These are phyloP conservation scores for Nyctibius grandis DNA, from an alignment of 2,797 vertebrate species.

Conservation along the genomic window DNA sequence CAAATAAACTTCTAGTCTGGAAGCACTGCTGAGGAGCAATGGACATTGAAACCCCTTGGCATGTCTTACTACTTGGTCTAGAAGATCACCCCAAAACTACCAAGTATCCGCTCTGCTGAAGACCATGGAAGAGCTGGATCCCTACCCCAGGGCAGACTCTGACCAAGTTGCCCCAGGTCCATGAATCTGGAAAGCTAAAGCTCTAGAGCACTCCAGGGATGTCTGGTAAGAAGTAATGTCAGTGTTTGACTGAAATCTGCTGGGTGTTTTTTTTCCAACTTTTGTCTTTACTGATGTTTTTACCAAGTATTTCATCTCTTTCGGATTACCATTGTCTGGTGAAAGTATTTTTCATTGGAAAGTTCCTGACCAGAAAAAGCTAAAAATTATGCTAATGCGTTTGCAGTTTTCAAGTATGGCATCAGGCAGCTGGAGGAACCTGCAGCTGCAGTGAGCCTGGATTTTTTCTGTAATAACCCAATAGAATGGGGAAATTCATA, in stretches of 20 bases:
- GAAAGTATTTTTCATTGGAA: neutral
- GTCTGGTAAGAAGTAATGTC: neutral
- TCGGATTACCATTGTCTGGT: neutral
- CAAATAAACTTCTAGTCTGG: neutral
- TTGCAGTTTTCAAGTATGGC: neutral
- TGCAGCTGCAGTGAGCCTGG: neutral
- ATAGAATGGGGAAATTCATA: neutral
- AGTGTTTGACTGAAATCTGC: neutral
- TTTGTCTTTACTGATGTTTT: neutral
- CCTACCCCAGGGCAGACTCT: neutral
- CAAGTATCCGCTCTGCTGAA: accelerated
- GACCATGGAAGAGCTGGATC: neutral
- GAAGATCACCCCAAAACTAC: neutral
- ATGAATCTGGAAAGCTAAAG: neutral
- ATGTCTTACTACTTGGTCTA: neutral
- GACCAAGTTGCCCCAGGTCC: neutral
- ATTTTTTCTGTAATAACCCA: neutral
- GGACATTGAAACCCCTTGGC: neutral
- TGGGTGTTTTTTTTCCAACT: neutral
- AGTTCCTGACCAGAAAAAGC: neutral
- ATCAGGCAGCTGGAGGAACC: neutral
- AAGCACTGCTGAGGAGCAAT: neutral
- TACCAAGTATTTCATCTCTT: neutral
- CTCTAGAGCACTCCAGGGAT: neutral
- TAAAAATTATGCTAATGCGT: neutral